Evolutionary conservation across 1,140 invertebrate species (phyloP), one percentile per base, ranked within the genome.

Genomic region (Drosophila sechellia): DNA sequence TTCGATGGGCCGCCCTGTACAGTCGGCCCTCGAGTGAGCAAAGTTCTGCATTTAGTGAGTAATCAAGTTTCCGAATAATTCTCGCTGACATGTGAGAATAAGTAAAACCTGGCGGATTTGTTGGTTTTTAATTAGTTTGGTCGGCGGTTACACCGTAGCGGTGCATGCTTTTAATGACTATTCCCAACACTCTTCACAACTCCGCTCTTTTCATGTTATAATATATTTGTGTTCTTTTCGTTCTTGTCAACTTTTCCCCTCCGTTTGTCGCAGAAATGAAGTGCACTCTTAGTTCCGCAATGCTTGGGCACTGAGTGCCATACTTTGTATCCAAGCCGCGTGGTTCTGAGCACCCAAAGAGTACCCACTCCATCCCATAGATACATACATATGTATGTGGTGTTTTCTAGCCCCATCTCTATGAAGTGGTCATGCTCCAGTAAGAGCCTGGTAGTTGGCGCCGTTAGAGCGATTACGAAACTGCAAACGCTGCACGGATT

Each of bases 391-490:
- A 2, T 27, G 35, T 37, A 31, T 31, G 31, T 31, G 31, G 8
- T 31, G 31, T 15, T 5, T 40, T 5, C 53, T 22, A 4, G 2
- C 35, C 22, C 45, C 45, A 13, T 25, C 20, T 46, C 11, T 48
- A 53, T 45, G 17, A 52, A 48, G 54, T 74, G 75, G 79, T 87
- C 79, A 65, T 89, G 83, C 84, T 87, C 83, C 79, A 89, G 72
- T 87, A 87, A 87, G 66, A 64, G 46, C 27, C 39, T 15, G 56
- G 39, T 56, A 45, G 48, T 49, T 45, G 59, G 42, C 40, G 60
- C 83, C 79, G 83, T 87, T 86, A 86, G 78, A 81, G 68, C 75
- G 59, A 81, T 86, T 81, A 86, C 61, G 74, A 86, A 86, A 86
- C 64, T 79, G 79, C 84, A 75, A 61, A 72, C 50, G 66, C 40